phyloP scores from a whole-genome alignment of 2,888 invertebrate species.

The Troglohyphantes excavatus region DNA sequence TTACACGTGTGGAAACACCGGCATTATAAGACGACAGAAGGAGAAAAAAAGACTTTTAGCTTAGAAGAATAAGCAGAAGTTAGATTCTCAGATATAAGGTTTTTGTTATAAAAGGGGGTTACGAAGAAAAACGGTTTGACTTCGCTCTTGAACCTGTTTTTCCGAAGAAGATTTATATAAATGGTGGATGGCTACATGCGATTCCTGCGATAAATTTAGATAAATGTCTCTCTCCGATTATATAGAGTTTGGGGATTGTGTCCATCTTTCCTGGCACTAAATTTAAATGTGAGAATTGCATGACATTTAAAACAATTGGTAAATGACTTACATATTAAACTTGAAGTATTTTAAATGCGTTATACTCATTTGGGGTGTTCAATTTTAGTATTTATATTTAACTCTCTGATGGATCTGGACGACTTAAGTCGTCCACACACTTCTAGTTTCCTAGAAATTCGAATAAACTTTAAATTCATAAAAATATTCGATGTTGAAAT shows the following conservation, averaged over 20 bases:
- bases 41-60: conserved; percentile 30
- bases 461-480: no score
- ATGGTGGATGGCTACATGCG: neutral
- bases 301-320: no score
- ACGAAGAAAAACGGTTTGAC: conserved; percentile 42
- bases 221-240: neutral
- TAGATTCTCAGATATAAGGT: conserved; percentile 23
- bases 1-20: conserved; percentile 37
- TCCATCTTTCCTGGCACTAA: no score
- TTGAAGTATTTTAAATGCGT: no score
- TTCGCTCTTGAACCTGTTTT: neutral
- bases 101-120: neutral
- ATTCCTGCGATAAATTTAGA: neutral
- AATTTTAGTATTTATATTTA: no score
- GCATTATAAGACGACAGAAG: conserved; percentile 9
- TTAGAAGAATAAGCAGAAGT: conserved; percentile 36
- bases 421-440: no score
- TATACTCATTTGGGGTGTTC: no score
- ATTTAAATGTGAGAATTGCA: no score
- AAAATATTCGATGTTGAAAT: no score
- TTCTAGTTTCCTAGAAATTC: no score
- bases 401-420: no score
- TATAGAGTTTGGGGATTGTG: neutral
- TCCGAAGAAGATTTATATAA: neutral
- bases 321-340: no score